phyloP scores from a whole-genome alignment of 2,113 vertebrate genomes.

The Lota lota region DNA sequence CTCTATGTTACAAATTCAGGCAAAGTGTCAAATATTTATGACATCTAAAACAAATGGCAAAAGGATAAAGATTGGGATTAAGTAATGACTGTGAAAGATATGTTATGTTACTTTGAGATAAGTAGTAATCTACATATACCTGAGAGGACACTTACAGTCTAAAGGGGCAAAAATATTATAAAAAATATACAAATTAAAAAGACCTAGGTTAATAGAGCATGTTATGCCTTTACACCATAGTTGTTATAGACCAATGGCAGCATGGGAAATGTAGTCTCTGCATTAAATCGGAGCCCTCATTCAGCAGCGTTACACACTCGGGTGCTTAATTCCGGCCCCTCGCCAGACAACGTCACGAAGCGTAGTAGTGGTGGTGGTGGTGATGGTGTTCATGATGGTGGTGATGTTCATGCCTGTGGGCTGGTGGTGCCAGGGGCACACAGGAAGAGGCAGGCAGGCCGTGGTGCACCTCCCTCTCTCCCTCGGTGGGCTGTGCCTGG shows the following conservation, averaged over 20 bases:
- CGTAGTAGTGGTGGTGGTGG: slow-evolving; percentile 85
- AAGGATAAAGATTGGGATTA: neutral
- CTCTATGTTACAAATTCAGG: no score
- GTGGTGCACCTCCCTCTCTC: slow-evolving; percentile 73
- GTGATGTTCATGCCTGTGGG: slow-evolving; percentile 89
- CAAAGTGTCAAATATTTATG: neutral
- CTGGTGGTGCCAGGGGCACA: slow-evolving; percentile 67
- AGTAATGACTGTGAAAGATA: neutral
- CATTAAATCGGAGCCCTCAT: neutral
- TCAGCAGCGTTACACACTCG: neutral
- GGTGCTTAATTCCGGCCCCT: neutral
- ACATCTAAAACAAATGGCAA: neutral
- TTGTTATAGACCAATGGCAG: neutral
- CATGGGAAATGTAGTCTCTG: neutral
- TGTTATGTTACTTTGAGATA: neutral
- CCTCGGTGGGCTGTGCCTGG: slow-evolving; percentile 9
- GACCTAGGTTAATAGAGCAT: neutral
- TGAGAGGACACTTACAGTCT: slow-evolving; percentile 12
- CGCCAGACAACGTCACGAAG: slow-evolving; percentile 43
- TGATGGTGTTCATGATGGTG: slow-evolving; percentile 93
- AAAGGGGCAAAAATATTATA: neutral
- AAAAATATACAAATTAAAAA: neutral
- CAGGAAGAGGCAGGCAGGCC: slow-evolving; percentile 60
- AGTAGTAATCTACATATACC: slow-evolving; percentile 4
- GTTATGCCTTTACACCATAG: neutral